These are phyloP conservation scores for Mamestra brassicae DNA, from an alignment of 2,888 invertebrate species.

Conservation along the genomic window DNA sequence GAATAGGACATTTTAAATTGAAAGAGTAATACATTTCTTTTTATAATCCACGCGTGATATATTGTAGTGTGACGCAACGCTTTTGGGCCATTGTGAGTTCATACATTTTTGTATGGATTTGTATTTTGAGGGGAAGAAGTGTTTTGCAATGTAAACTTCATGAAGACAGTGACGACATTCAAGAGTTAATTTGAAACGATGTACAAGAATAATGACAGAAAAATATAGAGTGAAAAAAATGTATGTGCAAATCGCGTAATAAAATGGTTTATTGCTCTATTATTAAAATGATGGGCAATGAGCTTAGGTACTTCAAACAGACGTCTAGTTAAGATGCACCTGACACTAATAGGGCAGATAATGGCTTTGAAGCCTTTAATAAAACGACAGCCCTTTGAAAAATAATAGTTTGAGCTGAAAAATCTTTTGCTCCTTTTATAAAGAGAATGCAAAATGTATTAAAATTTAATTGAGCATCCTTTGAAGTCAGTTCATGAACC, in stretches of 20 bases:
- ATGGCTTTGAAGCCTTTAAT: slow-evolving; percentile 3
- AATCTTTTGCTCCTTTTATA: neutral
- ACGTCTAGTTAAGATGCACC: slow-evolving; percentile 12
- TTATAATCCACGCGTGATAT: slow-evolving; percentile 77
- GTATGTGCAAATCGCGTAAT: neutral
- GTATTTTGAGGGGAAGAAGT: slow-evolving; percentile 7
- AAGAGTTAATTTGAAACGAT: neutral
- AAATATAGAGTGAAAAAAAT: slow-evolving; percentile 7
- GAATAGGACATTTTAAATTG: slow-evolving; percentile 83
- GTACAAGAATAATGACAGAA: neutral
- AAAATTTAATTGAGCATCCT: neutral
- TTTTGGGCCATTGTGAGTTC: slow-evolving; percentile 50
- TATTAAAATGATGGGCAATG: slow-evolving; percentile 22
- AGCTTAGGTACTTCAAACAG: slow-evolving; percentile 1
- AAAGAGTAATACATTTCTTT: slow-evolving; percentile 79
- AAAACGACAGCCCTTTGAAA: slow-evolving; percentile 15
- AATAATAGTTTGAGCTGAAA: neutral
- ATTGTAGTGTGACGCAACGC: slow-evolving; percentile 58
- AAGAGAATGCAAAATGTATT: slow-evolving; percentile 23
- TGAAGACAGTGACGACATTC: neutral
- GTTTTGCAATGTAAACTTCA: slow-evolving; percentile 28
- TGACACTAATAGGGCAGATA: slow-evolving; percentile 29
- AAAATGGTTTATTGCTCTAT: neutral
- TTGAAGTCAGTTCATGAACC: slow-evolving; percentile 8
- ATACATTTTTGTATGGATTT: slow-evolving; percentile 42